A percentile compares a stretch with the other conserved stretches of the same genome.
Evolutionary conservation across 92 coral and sea anemone genomes (phyloP).

Genomic region (Phymanthus crucifer): DNA sequence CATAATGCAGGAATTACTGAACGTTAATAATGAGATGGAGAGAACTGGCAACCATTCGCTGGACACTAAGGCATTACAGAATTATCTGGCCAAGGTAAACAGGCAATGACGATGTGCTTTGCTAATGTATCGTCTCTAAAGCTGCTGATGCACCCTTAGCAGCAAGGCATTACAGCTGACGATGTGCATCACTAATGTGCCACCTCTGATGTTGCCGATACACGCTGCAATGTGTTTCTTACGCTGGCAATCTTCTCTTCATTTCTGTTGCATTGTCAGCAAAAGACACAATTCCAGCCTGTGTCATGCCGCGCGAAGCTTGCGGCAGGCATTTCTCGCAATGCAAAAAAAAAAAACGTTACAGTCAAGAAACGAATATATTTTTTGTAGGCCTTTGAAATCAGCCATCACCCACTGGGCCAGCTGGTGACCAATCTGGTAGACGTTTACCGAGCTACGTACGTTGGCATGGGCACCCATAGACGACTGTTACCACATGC

Average conservation of each 20-base stretch:
- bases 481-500: conserved; percentile 89
- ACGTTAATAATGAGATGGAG: conserved; percentile 82
- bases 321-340: no score
- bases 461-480: conserved; percentile 98
- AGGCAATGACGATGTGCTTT: no score
- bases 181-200: no score
- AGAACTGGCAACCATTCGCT: conserved; percentile 50
- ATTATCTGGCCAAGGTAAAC: conserved; percentile 77
- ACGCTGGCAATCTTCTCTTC: no score
- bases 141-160: no score
- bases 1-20: conserved; percentile 71
- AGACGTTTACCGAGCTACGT: conserved; percentile 93
- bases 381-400: conserved; percentile 72
- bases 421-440: conserved; percentile 76
- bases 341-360: no score
- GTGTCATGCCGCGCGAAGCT: no score
- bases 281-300: no score
- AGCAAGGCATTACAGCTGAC: no score
- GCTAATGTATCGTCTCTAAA: background rate
- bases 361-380: background rate
- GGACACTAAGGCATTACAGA: conserved; percentile 59
- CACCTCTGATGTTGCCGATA: no score
- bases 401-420: conserved; percentile 85
- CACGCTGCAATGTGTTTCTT: no score
- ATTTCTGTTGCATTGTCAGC: no score